Evolutionary conservation across 2,888 invertebrate genomes (phyloP).

Genomic region (Eupithecia pulchellata): DNA sequence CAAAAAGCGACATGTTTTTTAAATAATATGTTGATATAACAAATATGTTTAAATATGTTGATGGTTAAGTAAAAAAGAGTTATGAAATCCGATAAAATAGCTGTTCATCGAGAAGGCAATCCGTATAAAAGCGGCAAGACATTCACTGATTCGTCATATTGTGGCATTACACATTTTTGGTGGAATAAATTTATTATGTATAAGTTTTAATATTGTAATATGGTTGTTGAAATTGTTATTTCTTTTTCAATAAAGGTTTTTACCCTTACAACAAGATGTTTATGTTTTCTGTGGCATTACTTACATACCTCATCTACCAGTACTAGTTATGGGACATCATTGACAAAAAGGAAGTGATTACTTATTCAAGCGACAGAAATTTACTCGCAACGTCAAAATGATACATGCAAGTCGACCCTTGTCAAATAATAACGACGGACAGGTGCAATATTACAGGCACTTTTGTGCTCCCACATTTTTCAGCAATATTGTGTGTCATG

Average conservation of each 20-base stretch:
- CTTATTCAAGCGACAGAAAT: conserved; percentile 80
- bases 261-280: too few species aligned
- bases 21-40: too few species aligned
- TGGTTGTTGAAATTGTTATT: too few species aligned
- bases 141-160: neutral
- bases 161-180: neutral
- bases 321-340: neutral
- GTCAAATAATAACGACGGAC: conserved; percentile 69
- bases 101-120: neutral
- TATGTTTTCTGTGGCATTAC: neutral
- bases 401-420: conserved; percentile 81
- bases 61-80: neutral
- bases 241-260: too few species aligned
- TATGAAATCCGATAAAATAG: neutral
- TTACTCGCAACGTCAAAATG: conserved; percentile 77
- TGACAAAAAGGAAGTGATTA: conserved; percentile 55
- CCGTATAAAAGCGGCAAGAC: neutral
- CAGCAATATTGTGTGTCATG: conserved; percentile 11
- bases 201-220: too few species aligned
- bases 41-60: neutral
- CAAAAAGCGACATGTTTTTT: neutral
- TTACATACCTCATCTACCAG: neutral
- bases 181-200: neutral
- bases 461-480: conserved; percentile 47
- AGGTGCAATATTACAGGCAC: conserved; percentile 77